Base-by-base conservation (phyloP, 2,797 vertebrate genomes). In the Galagoides demidoff region DNA sequence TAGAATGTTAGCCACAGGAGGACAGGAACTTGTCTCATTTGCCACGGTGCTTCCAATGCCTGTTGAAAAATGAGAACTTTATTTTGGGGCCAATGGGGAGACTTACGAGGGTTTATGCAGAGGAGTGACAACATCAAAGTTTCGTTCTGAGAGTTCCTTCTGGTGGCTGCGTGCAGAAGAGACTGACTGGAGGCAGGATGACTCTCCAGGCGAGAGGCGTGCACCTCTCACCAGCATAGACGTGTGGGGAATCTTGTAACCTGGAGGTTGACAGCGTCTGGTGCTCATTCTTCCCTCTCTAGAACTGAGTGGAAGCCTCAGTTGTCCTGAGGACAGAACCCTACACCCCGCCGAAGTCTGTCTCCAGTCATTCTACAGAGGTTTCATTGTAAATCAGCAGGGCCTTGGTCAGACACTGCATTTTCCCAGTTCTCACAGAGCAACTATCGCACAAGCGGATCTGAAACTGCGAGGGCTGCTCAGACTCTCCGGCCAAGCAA, bases 211-310 rank as follows among this genome's bases (percentile, higher is more conserved):
- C 7, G 7, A 68, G 49, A 37, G 23, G 34, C 29, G 9, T 25
- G n/a, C 11, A 7, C 45, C n/a, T n/a, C n/a, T n/a, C 64, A 43
- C 8, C n/a, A 39, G 63, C 16, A 4, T 3, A 16, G 57, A 79
- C 14, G 16, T 64, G 23, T 2, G 1, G 27, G 8, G 10, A 7
- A 7, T 17, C 74, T 79, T 14, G 23, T 66, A n/a, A 49, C 16
- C 43, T 8, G 0, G n/a, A 37, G 20, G 57, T 37, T n/a, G 11
- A 0, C 5, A 0, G n/a, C 19, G 31, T 13, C n/a, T 11, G 5
- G 10, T 7, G 45, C 39, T 27, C 4, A 7, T 11, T 68, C 59
- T 78, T 34, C 8, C 68, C 27, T 81, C 34, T 74, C 27, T 37
- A 43, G 81, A 61, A 29, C 55, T 52, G 17, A 79, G 25, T 64